These are phyloP conservation scores for Podarcis muralis DNA, from an alignment of 2,113 vertebrate species.

Conservation along the genomic window DNA sequence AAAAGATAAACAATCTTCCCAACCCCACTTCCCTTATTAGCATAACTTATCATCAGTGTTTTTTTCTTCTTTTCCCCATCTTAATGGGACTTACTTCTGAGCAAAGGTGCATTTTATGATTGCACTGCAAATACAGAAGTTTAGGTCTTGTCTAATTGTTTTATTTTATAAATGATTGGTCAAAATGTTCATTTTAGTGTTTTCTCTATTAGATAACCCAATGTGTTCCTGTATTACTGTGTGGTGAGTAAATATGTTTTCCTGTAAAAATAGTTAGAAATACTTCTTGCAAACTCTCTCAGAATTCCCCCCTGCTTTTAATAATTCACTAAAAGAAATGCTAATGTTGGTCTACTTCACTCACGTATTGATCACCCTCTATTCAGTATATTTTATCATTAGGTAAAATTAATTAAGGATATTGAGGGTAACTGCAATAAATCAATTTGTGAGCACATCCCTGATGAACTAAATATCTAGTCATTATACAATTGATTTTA, in stretches of 20 bases:
- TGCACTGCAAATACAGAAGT: background rate
- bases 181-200: constrained; percentile 59
- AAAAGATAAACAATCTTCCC: too few species aligned
- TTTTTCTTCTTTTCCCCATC: too few species aligned
- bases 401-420: constrained; percentile 63
- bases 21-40: too few species aligned
- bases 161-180: constrained; percentile 54
- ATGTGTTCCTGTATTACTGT: constrained; percentile 56
- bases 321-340: constrained; percentile 62
- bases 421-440: constrained; percentile 51
- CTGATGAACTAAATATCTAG: constrained; percentile 39
- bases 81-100: background rate
- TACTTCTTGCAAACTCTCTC: constrained; percentile 61
- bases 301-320: constrained; percentile 62
- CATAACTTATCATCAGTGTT: too few species aligned
- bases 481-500: constrained; percentile 48
- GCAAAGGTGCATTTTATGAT: background rate
- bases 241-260: constrained; percentile 74
- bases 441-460: constrained; percentile 48
- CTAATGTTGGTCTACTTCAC: constrained; percentile 37
- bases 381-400: constrained; percentile 53
- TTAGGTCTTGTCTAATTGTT: constrained; percentile 56
- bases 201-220: constrained; percentile 66
- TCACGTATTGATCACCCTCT: constrained; percentile 57
- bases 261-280: constrained; percentile 66